Base-by-base conservation (phyloP, 2,888 invertebrate genomes). In the Zootermopsis nevadensis region DNA sequence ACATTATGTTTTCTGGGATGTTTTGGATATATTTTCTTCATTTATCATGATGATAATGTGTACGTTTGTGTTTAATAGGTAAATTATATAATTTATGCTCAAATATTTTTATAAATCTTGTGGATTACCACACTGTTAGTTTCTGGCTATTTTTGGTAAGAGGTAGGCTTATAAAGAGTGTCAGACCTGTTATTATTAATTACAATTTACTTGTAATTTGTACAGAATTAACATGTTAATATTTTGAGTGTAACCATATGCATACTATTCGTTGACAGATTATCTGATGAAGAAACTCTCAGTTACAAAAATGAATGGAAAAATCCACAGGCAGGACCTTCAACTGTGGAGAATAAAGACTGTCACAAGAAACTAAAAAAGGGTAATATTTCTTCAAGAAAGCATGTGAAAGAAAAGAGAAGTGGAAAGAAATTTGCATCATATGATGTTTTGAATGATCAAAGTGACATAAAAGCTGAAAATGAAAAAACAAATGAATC, bases 291-390 rank as follows among this genome's bases (percentile, higher is more conserved):
- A 33, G 79, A 22, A 10, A 38, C n/a, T 38, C 24, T 30, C 15
- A 3, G 24, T 35, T 27, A 79, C 33, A 15, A 60, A 27, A 35
- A 31, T n/a, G 35, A 60, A 7, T 66, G 53, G 60, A 33, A 31
- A 19, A 38, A 60, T 24, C 7, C 79, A 12, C 19, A 55, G n/a
- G 79, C 79, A 12, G 79, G 79, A 31, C 79, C 79, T 27, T 79
- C 79, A 24, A 33, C 66, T 24, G 48, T 33, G 27, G 33, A 60
- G 12, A 33, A 48, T 4, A 66, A 66, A 27, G 6, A 15, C 24
- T 12, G 10, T 35, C 12, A 19, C 3, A 55, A 66, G 33, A 79
- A 79, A 15, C n/a, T 27, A 19, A 79, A 27, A n/a, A 66, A 66
- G n/a, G 8, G 35, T n/a, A n/a, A 22, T n/a, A 24, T 27, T 60